Conservation (phyloP, 2,113 vertebrate genomes). For the Lagopus leucura region DNA sequence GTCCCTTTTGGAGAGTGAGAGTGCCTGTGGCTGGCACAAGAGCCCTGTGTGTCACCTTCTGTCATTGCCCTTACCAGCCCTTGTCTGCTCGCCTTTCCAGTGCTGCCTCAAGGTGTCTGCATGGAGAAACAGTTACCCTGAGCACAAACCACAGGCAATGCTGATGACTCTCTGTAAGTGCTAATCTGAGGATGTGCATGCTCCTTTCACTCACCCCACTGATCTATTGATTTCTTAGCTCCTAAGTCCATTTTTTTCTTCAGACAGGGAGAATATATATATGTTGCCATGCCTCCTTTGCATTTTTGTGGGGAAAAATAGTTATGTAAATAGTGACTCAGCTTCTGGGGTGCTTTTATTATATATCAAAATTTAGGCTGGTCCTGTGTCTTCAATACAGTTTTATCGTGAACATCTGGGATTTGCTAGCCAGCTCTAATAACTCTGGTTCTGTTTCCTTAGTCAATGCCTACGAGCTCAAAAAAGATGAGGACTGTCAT, state of each 20-base stretch:
- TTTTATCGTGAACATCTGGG: neutral
- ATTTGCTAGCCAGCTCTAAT: neutral
- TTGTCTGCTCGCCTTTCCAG: neutral
- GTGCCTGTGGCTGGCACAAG: neutral
- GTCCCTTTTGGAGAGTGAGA: neutral
- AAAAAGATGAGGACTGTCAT: neutral
- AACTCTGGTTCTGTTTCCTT: neutral
- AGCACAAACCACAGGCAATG: neutral
- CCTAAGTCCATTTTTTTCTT: neutral
- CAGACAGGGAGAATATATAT: neutral
- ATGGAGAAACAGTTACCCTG: accelerated
- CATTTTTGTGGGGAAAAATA: neutral
- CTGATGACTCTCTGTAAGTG: neutral
- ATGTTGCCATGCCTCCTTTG: neutral
- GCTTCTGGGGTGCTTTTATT: neutral
- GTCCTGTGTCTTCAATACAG: neutral
- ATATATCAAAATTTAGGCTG: neutral
- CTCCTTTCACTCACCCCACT: accelerated
- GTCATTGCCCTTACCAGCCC: neutral
- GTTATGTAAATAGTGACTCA: neutral
- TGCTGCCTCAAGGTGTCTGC: neutral
- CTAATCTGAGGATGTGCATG: neutral
- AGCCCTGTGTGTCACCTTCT: accelerated
- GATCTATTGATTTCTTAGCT: neutral
- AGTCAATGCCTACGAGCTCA: neutral